phyloP scores from a whole-genome alignment of 1,140 invertebrate species.

The Teleopsis dalmanni region DNA sequence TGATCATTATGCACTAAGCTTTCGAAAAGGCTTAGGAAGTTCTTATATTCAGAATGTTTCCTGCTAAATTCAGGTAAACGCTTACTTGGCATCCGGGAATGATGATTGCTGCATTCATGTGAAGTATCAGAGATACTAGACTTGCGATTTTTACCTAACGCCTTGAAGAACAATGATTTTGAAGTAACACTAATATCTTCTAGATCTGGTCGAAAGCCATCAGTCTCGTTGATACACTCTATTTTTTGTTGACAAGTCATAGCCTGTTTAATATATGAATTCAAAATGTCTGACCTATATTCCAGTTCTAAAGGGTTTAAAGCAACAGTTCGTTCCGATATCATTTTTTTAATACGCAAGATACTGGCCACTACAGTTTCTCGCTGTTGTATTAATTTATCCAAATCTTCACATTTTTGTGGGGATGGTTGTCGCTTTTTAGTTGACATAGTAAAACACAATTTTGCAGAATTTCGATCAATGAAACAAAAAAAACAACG shows the following conservation, averaged over 20 bases:
- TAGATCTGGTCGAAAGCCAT: too few species aligned
- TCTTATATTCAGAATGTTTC: not conserved
- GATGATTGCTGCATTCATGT: not conserved
- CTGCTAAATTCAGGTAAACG: not conserved
- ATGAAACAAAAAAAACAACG: too few species aligned
- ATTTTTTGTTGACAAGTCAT: not conserved
- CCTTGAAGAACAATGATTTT: too few species aligned
- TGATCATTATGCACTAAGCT: not conserved
- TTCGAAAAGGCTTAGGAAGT: not conserved
- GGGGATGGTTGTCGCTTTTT: too few species aligned
- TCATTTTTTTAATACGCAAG: not conserved
- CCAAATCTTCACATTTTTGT: too few species aligned
- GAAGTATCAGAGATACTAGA: not conserved
- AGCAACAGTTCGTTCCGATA: not conserved
- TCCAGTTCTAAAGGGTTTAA: not conserved
- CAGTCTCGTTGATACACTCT: too few species aligned
- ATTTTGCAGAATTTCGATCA: too few species aligned
- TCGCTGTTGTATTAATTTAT: too few species aligned
- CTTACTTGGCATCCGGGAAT: not conserved
- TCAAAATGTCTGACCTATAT: not conserved
- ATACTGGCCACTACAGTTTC: too few species aligned
- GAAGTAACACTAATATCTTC: too few species aligned
- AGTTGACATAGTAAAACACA: too few species aligned
- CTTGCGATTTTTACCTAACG: too few species aligned
- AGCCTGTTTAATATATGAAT: not conserved